Evolutionary conservation across 2,888 invertebrate species (phyloP).

Genomic region (Hoplodrina ambigua): DNA sequence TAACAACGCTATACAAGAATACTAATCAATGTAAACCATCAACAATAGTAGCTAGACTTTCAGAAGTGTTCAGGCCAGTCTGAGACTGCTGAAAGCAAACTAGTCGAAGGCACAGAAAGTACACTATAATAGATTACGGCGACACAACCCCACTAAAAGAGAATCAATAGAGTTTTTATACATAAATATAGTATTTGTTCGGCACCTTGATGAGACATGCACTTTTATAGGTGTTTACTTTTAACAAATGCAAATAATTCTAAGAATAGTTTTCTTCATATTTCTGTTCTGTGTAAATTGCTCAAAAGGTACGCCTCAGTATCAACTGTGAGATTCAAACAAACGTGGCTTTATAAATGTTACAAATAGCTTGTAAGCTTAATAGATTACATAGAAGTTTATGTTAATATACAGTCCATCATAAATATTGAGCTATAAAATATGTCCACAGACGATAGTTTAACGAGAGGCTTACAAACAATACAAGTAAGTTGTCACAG

Average conservation of each 20-base stretch:
- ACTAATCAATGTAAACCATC: slow-evolving; percentile 66
- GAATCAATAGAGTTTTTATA: slow-evolving; percentile 58
- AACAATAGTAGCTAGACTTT: slow-evolving; percentile 73
- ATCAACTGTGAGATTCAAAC: slow-evolving; percentile 70
- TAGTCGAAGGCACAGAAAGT: slow-evolving; percentile 85
- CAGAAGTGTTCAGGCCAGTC: slow-evolving; percentile 65
- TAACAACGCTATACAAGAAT: slow-evolving; percentile 59
- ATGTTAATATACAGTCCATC: slow-evolving; percentile 56
- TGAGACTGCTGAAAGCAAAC: slow-evolving; percentile 81
- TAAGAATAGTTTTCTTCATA: slow-evolving; percentile 38
- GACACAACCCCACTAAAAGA: slow-evolving; percentile 80
- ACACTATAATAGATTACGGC: slow-evolving; percentile 74
- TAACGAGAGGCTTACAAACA: slow-evolving; percentile 69
- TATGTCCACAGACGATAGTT: slow-evolving; percentile 60
- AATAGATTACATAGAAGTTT: slow-evolving; percentile 45
- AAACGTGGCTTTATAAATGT: slow-evolving; percentile 42
- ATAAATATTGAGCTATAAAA: slow-evolving; percentile 71
- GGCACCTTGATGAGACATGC: slow-evolving; percentile 61
- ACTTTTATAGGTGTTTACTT: slow-evolving; percentile 33
- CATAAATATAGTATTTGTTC: slow-evolving; percentile 66
- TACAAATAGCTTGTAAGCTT: slow-evolving; percentile 55
- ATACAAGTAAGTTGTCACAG: slow-evolving; percentile 77
- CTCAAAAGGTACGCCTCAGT: slow-evolving; percentile 55
- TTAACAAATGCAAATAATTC: slow-evolving; percentile 54
- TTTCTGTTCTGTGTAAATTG: slow-evolving; percentile 42